Conservation (phyloP, 2,888 invertebrate genomes). For the Cheilosia variabilis region DNA sequence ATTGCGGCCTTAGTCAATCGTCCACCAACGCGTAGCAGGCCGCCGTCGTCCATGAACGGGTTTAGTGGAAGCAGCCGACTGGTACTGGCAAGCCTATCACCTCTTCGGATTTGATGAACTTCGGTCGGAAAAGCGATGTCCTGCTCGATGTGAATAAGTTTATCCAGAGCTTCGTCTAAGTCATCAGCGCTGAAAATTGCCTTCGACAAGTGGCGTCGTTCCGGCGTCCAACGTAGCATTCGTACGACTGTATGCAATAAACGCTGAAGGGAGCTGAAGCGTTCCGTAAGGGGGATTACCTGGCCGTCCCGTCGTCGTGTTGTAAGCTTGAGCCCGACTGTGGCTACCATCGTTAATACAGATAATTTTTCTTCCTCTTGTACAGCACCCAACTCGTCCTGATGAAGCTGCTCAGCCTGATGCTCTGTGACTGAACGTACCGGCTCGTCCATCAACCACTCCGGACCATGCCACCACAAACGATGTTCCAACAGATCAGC, state of each 20-base stretch:
- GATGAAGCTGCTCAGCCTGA: not conserved
- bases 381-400: not conserved
- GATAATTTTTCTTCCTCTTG: not conserved
- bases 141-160: conserved; percentile 9
- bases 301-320: conserved; percentile 1
- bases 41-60: not conserved
- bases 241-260: conserved; percentile 2
- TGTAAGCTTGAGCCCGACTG: not conserved
- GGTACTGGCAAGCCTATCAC: not conserved
- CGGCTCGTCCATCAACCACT: not conserved
- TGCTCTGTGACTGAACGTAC: not conserved
- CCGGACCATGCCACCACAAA: conserved; percentile 12
- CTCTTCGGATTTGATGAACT: not conserved
- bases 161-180: conserved; percentile 3
- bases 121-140: not conserved
- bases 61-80: conserved; percentile 6
- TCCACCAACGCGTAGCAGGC: conserved; percentile 4
- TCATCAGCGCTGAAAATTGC: conserved; percentile 5
- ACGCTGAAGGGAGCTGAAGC: not conserved
- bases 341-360: not conserved
- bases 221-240: conserved; percentile 6
- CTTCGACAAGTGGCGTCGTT: not conserved
- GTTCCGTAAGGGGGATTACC: not conserved
- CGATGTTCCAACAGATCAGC: not conserved
- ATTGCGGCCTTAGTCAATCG: not conserved